Evolutionary conservation across 2,113 vertebrate genomes (phyloP).

Genomic region (Anser brachyrhynchus): DNA sequence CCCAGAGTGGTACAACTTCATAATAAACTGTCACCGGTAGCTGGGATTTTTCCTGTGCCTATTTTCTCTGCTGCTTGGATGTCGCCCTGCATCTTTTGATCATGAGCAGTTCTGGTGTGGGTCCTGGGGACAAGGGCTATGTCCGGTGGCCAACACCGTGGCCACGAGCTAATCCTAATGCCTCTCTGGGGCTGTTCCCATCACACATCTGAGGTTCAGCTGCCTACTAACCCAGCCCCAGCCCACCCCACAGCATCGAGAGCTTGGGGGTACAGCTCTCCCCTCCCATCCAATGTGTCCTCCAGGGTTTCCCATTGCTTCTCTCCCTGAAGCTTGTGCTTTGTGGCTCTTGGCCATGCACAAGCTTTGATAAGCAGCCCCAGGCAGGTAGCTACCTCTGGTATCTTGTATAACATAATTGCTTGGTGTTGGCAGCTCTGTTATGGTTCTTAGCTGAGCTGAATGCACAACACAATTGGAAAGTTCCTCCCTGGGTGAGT

Average conservation of each 20-base stretch:
- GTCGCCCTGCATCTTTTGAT: neutral
- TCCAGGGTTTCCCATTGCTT: fast-evolving
- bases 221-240: neutral
- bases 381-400: neutral
- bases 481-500: neutral
- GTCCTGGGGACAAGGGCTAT: neutral
- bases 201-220: neutral
- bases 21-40: neutral
- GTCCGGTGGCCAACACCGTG: neutral
- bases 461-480: neutral
- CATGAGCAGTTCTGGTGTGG: neutral
- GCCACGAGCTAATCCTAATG: neutral
- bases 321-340: fast-evolving
- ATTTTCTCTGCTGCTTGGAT: fast-evolving
- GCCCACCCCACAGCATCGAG: neutral
- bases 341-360: neutral
- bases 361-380: neutral
- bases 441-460: neutral
- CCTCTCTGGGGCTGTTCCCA: neutral
- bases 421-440: fast-evolving
- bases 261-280: neutral
- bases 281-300: neutral
- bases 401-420: neutral
- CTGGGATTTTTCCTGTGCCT: neutral
- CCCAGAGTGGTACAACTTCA: neutral